phyloP scores from a whole-genome alignment of 2,888 invertebrate genomes.

The Bhutanitis thaidina region DNA sequence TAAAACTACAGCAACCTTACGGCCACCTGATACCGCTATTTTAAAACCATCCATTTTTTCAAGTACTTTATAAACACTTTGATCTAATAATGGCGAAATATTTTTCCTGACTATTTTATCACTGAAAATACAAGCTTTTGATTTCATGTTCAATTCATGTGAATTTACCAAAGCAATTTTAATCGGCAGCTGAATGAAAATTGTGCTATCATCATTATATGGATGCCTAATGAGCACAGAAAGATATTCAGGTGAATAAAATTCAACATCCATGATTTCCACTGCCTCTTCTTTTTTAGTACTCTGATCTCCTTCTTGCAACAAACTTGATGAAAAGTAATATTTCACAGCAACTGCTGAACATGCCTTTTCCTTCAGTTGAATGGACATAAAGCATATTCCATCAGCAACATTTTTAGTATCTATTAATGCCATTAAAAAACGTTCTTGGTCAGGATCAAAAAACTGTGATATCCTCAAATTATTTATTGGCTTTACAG shows the following conservation, averaged over 20 bases:
- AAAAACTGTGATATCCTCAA: slow-evolving; percentile 74
- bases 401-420: slow-evolving; percentile 53
- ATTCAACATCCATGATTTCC: slow-evolving; percentile 84
- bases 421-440: slow-evolving; percentile 74
- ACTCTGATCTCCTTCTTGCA: slow-evolving; percentile 46
- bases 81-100: slow-evolving; percentile 74
- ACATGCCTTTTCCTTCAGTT: slow-evolving; percentile 58
- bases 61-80: slow-evolving; percentile 77
- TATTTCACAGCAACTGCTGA: slow-evolving; percentile 74
- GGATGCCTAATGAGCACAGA: slow-evolving; percentile 85
- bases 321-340: slow-evolving; percentile 67
- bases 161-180: slow-evolving; percentile 70
- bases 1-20: slow-evolving; percentile 91
- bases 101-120: slow-evolving; percentile 72
- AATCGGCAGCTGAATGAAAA: slow-evolving; percentile 72
- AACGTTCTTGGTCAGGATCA: slow-evolving; percentile 63
- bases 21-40: slow-evolving; percentile 91
- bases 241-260: slow-evolving; percentile 85
- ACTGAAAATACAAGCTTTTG: slow-evolving; percentile 58
- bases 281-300: slow-evolving; percentile 45
- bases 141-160: slow-evolving; percentile 54
- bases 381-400: slow-evolving; percentile 74
- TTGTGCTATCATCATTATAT: slow-evolving; percentile 53
- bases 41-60: slow-evolving; percentile 84
- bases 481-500: slow-evolving; percentile 38